These are phyloP conservation scores for Polyommatus iphigenia DNA, from an alignment of 2,888 invertebrate species.

Conservation along the genomic window DNA sequence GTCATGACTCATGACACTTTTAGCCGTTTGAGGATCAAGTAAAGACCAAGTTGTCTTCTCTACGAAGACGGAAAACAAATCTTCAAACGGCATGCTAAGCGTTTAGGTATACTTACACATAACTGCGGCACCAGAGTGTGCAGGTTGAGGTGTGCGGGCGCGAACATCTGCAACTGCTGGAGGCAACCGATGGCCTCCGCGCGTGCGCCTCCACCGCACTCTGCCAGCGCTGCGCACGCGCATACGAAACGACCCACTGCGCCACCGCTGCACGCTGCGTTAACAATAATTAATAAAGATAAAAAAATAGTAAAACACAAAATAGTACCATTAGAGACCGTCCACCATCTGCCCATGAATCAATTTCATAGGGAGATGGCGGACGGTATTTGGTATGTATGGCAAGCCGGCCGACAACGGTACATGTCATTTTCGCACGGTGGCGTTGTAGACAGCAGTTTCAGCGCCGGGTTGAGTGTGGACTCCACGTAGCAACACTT, in stretches of 20 bases:
- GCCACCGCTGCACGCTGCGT: conserved; percentile 54
- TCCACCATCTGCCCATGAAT: too few relatives aligned
- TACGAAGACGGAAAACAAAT: too few relatives aligned
- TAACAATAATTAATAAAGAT: neutral
- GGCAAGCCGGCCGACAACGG: conserved; percentile 89
- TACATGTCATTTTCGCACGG: conserved; percentile 95
- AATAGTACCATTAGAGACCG: too few relatives aligned
- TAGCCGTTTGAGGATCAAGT: too few relatives aligned
- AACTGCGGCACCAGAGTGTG: conserved; percentile 95
- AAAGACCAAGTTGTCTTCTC: too few relatives aligned
- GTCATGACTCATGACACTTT: too few relatives aligned
- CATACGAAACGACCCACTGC: conserved; percentile 86
- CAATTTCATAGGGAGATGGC: too few relatives aligned
- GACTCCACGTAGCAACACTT: conserved; percentile 92
- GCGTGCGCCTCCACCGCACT: conserved; percentile 94
- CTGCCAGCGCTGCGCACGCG: conserved; percentile 95
- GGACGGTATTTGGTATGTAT: too few relatives aligned
- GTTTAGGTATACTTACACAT: conserved; percentile 84
- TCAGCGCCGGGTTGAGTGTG: conserved; percentile 93
- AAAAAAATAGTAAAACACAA: too few relatives aligned
- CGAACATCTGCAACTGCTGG: conserved; percentile 98
- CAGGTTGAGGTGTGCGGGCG: conserved; percentile 95
- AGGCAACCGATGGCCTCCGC: conserved; percentile 97
- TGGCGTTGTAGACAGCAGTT: conserved; percentile 84
- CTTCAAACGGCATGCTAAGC: too few relatives aligned